Evolutionary conservation across 2,888 invertebrate genomes (phyloP), one percentile per base, ranked within the genome.

Genomic region (Lepidocyrtoides sp.): DNA sequence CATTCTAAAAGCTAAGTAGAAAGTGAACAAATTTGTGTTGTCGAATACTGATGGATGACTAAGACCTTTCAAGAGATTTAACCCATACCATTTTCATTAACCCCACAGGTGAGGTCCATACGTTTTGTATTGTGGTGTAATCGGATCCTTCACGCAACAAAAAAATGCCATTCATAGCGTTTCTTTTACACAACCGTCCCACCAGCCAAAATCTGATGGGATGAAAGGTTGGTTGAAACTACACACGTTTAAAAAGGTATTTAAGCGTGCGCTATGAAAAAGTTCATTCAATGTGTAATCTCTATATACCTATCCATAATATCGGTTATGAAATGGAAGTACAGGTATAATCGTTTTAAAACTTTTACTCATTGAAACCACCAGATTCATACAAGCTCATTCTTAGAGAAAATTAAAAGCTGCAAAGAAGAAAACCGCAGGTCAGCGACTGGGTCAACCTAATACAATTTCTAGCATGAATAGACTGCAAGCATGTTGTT

Each of bases 361-460:
- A 29, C 60, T 14, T 41, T 23, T n/a, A 36, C 57, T 81, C 17
- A 14, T 14, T 54, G 4, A 20, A 32, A 51, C 29, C 57, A 57
- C 51, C 12, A 57, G 26, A 81, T 81, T 36, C 57, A 57, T 57
- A 20, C 81, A 57, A 54, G 29, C 36, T 57, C 36, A 17, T 57
- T 17, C 36, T 36, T 10, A 20, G 8, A 60, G 54, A 17, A 17
- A 54, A 54, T 54, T n/a, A 66, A 66, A 60, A 32, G n/a, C 2
- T 2, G 26, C 5, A 60, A 60, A 12, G 63, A 54, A 72, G 72
- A 36, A 51, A 72, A 84, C 87, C 88, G 81, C 88, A 89, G 88
- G 88, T 82, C 88, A 89, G 12, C 82, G 29, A n/a, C 23, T 69
- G 77, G 88, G 88, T 89, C 88, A 89, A 89, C 48, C 41, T 72